Percentiles rank a stretch among this genome's conserved stretches.
Evolutionary conservation across 1,140 invertebrate genomes (phyloP).

Genomic region (Mactra quadrangularis): DNA sequence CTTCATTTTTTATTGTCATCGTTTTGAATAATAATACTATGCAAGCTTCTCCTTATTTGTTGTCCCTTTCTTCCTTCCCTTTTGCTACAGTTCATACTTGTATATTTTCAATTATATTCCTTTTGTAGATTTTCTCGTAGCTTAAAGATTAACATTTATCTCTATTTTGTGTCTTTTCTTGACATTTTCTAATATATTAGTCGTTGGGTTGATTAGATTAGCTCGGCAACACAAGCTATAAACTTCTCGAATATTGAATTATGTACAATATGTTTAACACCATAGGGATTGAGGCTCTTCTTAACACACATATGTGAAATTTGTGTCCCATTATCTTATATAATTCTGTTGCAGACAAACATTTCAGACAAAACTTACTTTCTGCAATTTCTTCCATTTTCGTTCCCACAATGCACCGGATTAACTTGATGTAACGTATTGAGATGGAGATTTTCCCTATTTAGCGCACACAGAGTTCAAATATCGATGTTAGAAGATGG

Average conservation of each 20-base stretch:
- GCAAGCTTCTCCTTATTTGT: neutral
- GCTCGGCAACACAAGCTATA: neutral
- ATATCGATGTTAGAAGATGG: too few species aligned
- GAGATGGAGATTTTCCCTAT: too few species aligned
- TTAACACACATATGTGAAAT: neutral
- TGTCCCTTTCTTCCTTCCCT: neutral
- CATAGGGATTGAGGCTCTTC: neutral
- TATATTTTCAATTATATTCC: neutral
- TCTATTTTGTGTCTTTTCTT: neutral
- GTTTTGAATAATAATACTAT: neutral
- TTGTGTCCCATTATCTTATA: neutral
- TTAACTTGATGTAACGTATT: neutral
- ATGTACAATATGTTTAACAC: constrained; percentile 17
- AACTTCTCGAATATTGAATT: constrained; percentile 7
- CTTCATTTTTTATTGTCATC: neutral
- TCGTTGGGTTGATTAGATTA: neutral
- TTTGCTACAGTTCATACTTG: too few species aligned
- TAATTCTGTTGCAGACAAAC: neutral
- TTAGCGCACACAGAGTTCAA: too few species aligned
- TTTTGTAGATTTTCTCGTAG: neutral
- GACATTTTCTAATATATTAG: constrained; percentile 23
- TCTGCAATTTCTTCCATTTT: neutral
- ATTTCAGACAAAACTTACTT: neutral
- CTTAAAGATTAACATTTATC: neutral
- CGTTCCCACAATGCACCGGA: neutral